Evolutionary conservation across 2,113 vertebrate genomes (phyloP), one percentile per base, ranked within the genome.

Genomic region (Thalassoma bifasciatum): DNA sequence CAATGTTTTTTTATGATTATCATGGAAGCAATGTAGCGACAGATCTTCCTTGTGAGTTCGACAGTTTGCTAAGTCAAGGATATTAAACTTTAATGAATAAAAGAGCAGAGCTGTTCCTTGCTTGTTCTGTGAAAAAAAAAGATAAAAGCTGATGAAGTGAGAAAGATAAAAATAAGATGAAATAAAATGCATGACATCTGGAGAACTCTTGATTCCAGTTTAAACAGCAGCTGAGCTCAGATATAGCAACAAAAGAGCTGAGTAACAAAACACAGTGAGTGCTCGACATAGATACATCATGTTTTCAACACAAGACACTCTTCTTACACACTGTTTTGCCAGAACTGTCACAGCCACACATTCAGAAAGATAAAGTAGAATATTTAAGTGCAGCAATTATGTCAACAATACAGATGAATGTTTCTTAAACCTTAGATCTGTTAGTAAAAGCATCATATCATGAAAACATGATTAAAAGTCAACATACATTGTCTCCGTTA

Each of bases 31-130:
- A 40, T 52, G 58, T 75, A 37, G 52, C n/a, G 51, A 73, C 54
- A 79, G 73, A 82, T 62, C 50, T 72, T 30, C 65, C 36, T 19
- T 19, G 64, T 26, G 73, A 22, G n/a, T 75, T 47, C 72, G 66
- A 77, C 74, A 83, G 72, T 62, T 75, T 13, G 19, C 57, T 49
- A 79, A 77, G 62, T 85, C 57, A 69, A 66, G 52, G 60, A 66
- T 42, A 57, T 85, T 67, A 56, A 57, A 57, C 23, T 69, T 85
- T 76, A 70, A 84, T 80, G 62, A 70, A 50, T 63, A 64, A 65
- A 80, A 73, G 17, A 77, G 14, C 30, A 37, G 58, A 77, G 30
- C n/a, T 21, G 46, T 23, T 52, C 11, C 10, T 23, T 24, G 30
- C n/a, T 36, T 68, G 54, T 40, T 68, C 30, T 68, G 14, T 16